Percentiles rank a stretch among this genome's conserved stretches.
Conservation (phyloP, 2,113 vertebrate genomes). For the Sceloporus tristichus region DNA sequence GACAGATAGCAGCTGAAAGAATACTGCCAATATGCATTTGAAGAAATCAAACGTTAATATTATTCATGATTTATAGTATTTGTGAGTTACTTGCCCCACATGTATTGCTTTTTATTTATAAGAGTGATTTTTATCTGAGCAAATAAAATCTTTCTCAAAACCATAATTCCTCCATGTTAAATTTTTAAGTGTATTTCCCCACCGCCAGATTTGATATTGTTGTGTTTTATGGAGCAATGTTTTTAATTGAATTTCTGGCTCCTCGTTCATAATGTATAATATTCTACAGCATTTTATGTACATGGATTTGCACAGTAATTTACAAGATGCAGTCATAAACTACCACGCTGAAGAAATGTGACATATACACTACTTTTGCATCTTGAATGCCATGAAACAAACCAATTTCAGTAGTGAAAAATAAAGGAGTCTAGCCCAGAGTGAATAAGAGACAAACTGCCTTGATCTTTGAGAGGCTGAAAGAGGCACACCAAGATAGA, state of each 20-base stretch:
- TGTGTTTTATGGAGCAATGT: constrained; percentile 46
- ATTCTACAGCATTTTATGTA: constrained; percentile 51
- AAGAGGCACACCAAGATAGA: background rate
- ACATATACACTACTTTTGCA: constrained; percentile 22
- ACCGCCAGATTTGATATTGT: constrained; percentile 1
- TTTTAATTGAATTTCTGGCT: constrained; percentile 58
- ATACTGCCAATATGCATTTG: background rate
- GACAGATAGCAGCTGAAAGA: constrained; percentile 17
- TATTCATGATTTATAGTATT: background rate
- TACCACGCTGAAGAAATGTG: constrained; percentile 47
- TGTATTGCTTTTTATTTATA: constrained; percentile 34
- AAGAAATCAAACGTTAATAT: constrained; percentile 42
- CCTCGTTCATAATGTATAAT: constrained; percentile 35
- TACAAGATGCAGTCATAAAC: constrained; percentile 49
- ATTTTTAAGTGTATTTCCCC: constrained; percentile 11
- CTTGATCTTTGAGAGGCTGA: background rate
- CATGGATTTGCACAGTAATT: constrained; percentile 47
- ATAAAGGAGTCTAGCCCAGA: background rate
- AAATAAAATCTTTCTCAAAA: constrained; percentile 40
- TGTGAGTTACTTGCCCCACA: constrained; percentile 8
- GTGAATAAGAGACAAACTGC: background rate
- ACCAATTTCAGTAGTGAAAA: background rate
- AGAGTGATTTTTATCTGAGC: constrained; percentile 21
- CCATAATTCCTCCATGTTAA: background rate
- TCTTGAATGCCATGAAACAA: constrained; percentile 57